Evolutionary conservation across 2,113 vertebrate species (phyloP).

Genomic region (Pelecanus crispus): DNA sequence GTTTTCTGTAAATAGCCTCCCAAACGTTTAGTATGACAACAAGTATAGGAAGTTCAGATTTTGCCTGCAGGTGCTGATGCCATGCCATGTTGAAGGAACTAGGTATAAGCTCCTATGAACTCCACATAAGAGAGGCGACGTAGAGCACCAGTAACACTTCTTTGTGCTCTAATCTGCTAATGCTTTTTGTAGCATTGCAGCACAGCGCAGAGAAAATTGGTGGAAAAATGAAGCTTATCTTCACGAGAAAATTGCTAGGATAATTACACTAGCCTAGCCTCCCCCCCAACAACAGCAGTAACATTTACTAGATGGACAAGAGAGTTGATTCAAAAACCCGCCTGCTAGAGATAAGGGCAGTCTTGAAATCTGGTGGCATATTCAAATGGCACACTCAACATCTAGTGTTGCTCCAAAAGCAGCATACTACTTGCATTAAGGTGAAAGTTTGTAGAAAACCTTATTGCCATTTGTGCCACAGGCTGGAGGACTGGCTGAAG

Average conservation of each 20-base stretch:
- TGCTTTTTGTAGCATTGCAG: background rate
- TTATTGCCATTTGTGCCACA: background rate
- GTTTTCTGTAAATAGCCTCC: background rate
- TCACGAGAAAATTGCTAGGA: background rate
- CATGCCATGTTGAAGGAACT: background rate
- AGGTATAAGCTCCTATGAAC: background rate
- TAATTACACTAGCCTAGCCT: background rate
- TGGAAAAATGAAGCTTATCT: background rate
- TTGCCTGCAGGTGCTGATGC: background rate
- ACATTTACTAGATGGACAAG: background rate
- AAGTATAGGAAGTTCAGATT: background rate
- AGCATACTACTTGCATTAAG: background rate
- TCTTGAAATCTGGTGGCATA: background rate
- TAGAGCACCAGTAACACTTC: background rate
- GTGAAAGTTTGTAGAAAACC: background rate
- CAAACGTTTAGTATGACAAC: background rate
- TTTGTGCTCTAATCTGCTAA: background rate
- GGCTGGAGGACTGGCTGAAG: background rate
- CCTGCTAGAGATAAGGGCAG: background rate
- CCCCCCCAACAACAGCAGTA: background rate
- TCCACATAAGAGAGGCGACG: background rate
- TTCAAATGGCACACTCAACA: background rate
- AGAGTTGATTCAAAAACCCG: background rate
- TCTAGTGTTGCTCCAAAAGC: background rate
- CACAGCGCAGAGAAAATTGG: background rate